Percentiles rank a stretch among this genome's conserved stretches.
Conservation (phyloP, 2,888 invertebrate genomes). For the Leptopilina drosophilae region DNA sequence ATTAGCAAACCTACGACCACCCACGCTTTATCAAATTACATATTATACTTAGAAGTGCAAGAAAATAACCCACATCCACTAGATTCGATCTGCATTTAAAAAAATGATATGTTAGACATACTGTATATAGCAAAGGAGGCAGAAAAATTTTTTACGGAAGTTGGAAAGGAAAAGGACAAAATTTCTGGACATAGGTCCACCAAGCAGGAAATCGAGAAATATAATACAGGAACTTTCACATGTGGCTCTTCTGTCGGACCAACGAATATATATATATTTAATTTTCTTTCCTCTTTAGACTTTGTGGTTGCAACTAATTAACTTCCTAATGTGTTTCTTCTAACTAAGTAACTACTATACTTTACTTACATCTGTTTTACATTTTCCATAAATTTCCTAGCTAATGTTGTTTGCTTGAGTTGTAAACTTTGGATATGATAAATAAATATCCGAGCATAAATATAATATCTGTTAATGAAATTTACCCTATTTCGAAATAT, state of each 20-base stretch:
- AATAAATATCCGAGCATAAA: background rate
- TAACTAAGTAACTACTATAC: background rate
- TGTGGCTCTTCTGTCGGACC: conserved; percentile 24
- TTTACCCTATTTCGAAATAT: background rate
- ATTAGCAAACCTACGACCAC: conserved; percentile 23
- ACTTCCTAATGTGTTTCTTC: conserved; percentile 6
- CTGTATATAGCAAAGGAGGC: background rate
- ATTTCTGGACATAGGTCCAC: background rate
- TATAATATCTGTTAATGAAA: background rate
- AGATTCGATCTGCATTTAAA: background rate
- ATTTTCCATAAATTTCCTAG: conserved; percentile 1
- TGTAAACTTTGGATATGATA: background rate
- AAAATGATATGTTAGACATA: background rate
- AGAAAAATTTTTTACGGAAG: background rate
- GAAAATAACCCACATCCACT: too few relatives aligned
- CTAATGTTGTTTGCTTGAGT: background rate
- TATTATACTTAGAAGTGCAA: too few relatives aligned
- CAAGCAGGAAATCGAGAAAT: conserved; percentile 17
- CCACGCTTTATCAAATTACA: conserved; percentile 3
- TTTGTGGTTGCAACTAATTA: conserved; percentile 36
- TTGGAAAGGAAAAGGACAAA: background rate
- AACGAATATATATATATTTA: conserved; percentile 3
- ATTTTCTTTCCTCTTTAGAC: background rate
- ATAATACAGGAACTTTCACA: conserved; percentile 26
- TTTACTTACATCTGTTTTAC: conserved; percentile 7